Base-by-base conservation (phyloP, 1,140 invertebrate genomes). In the Pemphigus obesinymphae region DNA sequence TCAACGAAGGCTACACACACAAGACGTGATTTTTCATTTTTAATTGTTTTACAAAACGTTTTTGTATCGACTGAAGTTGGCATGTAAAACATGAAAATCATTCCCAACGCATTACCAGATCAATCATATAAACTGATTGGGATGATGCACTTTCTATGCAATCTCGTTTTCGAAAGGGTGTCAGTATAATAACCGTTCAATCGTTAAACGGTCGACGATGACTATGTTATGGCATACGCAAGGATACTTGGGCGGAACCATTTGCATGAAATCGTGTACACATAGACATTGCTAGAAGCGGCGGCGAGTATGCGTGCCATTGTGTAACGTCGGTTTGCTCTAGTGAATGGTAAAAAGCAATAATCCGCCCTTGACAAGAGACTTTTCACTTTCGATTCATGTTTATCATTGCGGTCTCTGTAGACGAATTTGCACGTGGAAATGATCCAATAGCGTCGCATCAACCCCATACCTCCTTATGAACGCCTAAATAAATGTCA, bases 281-380 rank as follows among this genome's bases (percentile, higher is more conserved):
- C 29, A 31, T 31, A 31, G 15, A 31, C 45, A 43, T 43, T 20
- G 31, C 17, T 34, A 15, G 26, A 29, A 20, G 37, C 0, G 70
- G 26, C 8, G 40, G 40, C 68, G 11, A 26, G 43, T n/a, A 48
- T 23, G 5, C 20, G 31, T 7, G 5, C n/a, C 5, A 17, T 78
- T 78, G 73, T 78, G 73, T 10, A 78, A 78, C 15, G 29, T 55
- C 72, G n/a, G 73, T 17, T 40, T 58, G 73, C 73, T 58, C 73
- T 34, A 29, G 73, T 58, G 73, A 78, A 53, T 78, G 73, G 73
- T 11, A 78, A 58, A 78, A 58, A 40, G 4, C 23, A 26, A 5
- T 31, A 37, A 37, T 55, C 73, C n/a, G 73, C 73, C 73, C 73
- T 78, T 78, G 73, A 73, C 70, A n/a, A 50, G 43, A 37, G 34